Evolutionary conservation across 1,140 invertebrate genomes (phyloP), one percentile per base, ranked within the genome.

Genomic region (Drosophila kanapiae): DNA sequence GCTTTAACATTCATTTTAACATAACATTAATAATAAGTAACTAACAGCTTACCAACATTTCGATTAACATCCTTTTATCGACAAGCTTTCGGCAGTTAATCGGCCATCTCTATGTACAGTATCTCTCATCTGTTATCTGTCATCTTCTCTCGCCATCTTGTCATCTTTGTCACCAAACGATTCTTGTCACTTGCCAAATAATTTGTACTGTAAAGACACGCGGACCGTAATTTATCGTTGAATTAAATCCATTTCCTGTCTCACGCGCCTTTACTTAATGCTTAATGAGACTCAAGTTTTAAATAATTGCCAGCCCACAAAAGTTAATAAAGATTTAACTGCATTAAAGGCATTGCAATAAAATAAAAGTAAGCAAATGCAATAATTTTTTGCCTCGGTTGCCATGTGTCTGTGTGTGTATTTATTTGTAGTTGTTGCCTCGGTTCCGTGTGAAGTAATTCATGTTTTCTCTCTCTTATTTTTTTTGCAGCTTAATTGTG

Each of bases 401-500:
- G 16, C 49, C 31, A 53, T 18, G 23, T 48, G 13, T 43, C 18
- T 67, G 13, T 62, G 47, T 40, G 43, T 59, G 14, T 27, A 43
- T 43, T 65, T 62, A 31, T 38, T 14, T 64, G 38, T 65, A 43
- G 13, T 61, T 65, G 29, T 62, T 49, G n/a, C 43, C 38, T 31
- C 29, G 18, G 62, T 76, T 51, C 35, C 56, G 59, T 64, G 33
- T 76, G 51, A 76, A 76, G 51, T 75, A 76, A 76, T 43, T 76
- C 45, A 58, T 45, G 61, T 65, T 42, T 35, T 63, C n/a, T 45
- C 18, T 58, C n/a, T 60, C 48, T 54, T 16, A 9, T 29, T 45
- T 27, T 63, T 67, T 49, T 84, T 84, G 70, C 85, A 88, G 84
- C 71, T 78, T 78, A 90, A 84, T 90, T 90, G 80, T 90, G 75